These are phyloP conservation scores for Ornithoptera alexandrae DNA, from an alignment of 2,888 invertebrate species.

Conservation along the genomic window DNA sequence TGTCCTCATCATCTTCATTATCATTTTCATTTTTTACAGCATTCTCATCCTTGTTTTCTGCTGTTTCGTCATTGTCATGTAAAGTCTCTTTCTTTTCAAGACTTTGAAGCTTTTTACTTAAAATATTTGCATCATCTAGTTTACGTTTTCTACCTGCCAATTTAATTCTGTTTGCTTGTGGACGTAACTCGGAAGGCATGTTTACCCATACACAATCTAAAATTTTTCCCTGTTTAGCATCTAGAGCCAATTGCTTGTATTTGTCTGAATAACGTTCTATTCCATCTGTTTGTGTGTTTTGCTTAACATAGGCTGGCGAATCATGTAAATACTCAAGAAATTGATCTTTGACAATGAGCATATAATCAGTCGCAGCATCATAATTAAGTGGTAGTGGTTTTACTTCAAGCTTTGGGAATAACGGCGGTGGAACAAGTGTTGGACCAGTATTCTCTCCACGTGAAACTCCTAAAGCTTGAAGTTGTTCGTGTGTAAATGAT, in stretches of 20 bases:
- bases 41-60: conserved; percentile 65
- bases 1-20: conserved; percentile 79
- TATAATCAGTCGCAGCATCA: conserved; percentile 83
- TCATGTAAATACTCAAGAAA: conserved; percentile 86
- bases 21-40: conserved; percentile 73
- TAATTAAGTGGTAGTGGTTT: conserved; percentile 76
- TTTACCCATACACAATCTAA: conserved; percentile 81
- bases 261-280: conserved; percentile 81
- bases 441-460: conserved; percentile 78
- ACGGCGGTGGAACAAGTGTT: conserved; percentile 78
- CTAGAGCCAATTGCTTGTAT: conserved; percentile 71
- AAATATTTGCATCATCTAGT: conserved; percentile 59
- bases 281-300: conserved; percentile 69
- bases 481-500: conserved; percentile 79
- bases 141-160: conserved; percentile 57
- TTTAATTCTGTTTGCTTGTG: conserved; percentile 67
- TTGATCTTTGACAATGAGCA: conserved; percentile 85
- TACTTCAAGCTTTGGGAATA: conserved; percentile 80
- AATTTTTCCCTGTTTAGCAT: conserved; percentile 67
- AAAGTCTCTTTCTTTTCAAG: conserved; percentile 84
- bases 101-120: conserved; percentile 79
- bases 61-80: conserved; percentile 70
- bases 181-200: conserved; percentile 82
- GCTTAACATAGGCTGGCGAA: conserved; percentile 81
- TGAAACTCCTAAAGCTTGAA: conserved; percentile 77